Percentiles rank a stretch among this genome's conserved stretches.
These are phyloP conservation scores for Pluvianellus socialis DNA, from an alignment of 2,113 vertebrate genomes.

Conservation along the genomic window DNA sequence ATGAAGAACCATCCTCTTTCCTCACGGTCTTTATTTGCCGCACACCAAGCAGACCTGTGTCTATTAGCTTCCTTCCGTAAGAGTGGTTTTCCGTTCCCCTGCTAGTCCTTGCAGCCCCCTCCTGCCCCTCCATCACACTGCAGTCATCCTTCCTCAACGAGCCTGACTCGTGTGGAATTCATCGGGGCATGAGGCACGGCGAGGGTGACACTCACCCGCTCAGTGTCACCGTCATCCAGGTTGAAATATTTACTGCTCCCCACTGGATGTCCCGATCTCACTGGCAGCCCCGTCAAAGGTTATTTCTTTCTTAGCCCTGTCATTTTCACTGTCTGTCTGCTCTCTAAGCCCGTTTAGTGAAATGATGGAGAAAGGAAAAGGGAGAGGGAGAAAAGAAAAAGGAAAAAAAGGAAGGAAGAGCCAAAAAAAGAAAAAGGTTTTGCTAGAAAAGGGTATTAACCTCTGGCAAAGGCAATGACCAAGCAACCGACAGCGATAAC, in stretches of 20 bases:
- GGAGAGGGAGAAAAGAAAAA: neutral
- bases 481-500: neutral
- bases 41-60: neutral
- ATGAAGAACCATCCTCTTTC: neutral
- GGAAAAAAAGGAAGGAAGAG: neutral
- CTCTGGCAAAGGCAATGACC: neutral
- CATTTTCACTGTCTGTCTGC: neutral
- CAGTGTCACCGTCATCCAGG: neutral
- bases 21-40: neutral
- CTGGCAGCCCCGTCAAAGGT: neutral
- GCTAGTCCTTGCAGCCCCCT: neutral
- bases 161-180: neutral
- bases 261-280: neutral
- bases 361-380: neutral
- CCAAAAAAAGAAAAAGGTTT: neutral
- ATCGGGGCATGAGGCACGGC: neutral
- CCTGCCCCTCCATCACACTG: neutral
- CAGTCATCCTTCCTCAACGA: neutral
- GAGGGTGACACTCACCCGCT: neutral
- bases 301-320: neutral
- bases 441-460: neutral
- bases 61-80: neutral
- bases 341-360: neutral
- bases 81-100: neutral
- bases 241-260: constrained; percentile 20